Evolutionary conservation across 2,888 invertebrate species (phyloP).

Genomic region (Brachypalpus laphriformis): DNA sequence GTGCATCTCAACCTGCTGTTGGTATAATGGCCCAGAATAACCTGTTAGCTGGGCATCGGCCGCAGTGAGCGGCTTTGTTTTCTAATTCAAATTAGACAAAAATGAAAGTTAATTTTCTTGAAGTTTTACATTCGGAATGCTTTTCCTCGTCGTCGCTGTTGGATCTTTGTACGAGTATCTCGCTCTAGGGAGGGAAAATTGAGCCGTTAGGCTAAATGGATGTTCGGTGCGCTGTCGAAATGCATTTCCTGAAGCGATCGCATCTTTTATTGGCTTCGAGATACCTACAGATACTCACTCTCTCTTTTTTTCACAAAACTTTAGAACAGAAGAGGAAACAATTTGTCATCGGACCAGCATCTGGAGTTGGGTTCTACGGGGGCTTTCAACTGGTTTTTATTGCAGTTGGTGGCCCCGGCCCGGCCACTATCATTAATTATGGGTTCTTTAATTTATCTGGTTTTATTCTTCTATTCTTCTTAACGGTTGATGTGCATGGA

Average conservation of each 20-base stretch:
- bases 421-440: conserved; percentile 1
- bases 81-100: conserved; percentile 73
- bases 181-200: conserved; percentile 46
- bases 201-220: conserved; percentile 41
- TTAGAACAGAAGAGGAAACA: conserved; percentile 33
- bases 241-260: conserved; percentile 43
- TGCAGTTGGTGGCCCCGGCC: conserved; percentile 8
- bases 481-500: conserved; percentile 45
- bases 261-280: conserved; percentile 36
- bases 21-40: conserved; percentile 49
- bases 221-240: conserved; percentile 20
- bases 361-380: conserved; percentile 13
- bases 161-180: background rate
- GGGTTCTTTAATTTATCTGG: conserved; percentile 17
- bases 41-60: conserved; percentile 38
- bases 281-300: conserved; percentile 18
- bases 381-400: conserved; percentile 8
- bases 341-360: conserved; percentile 58
- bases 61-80: conserved; percentile 52
- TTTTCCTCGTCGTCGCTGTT: background rate
- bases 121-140: conserved; percentile 26
- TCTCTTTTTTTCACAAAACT: conserved; percentile 36
- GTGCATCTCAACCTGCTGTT: conserved; percentile 23
- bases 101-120: conserved; percentile 67
- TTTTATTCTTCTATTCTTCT: conserved; percentile 24